Conservation (phyloP, 1,140 invertebrate genomes). For the Drosophila quadrilineata region DNA sequence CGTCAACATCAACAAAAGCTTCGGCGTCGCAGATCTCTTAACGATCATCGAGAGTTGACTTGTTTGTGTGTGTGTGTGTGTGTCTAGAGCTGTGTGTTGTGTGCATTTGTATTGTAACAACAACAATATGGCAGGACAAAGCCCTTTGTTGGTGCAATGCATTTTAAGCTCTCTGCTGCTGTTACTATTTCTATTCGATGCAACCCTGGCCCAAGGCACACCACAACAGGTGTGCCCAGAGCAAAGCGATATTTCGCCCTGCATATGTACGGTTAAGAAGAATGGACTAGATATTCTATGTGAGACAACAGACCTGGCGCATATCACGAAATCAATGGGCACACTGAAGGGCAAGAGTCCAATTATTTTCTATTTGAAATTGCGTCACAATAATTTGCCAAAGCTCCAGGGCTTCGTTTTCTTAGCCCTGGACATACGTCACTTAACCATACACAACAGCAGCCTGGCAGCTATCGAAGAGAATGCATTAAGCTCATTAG, state of each 20-base stretch:
- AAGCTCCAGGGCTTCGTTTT: slow-evolving; percentile 92
- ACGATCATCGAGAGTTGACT: slow-evolving; percentile 12
- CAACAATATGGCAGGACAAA: slow-evolving; percentile 35
- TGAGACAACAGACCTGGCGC: slow-evolving; percentile 89
- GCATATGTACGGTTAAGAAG: slow-evolving; percentile 91
- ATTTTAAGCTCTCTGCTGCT: slow-evolving; percentile 10
- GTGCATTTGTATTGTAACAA: no score
- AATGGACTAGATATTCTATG: slow-evolving; percentile 92
- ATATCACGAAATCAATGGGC: slow-evolving; percentile 89
- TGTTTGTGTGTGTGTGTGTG: not conserved
- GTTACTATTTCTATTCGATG: slow-evolving; percentile 22
- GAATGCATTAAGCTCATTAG: slow-evolving; percentile 90
- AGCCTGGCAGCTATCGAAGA: slow-evolving; percentile 93
- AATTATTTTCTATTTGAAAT: slow-evolving; percentile 92
- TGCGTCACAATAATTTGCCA: slow-evolving; percentile 90
- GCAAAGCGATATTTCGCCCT: slow-evolving; percentile 87
- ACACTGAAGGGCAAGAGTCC: slow-evolving; percentile 88
- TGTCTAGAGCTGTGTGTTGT: not conserved
- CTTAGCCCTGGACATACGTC: slow-evolving; percentile 92
- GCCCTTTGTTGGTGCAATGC: slow-evolving; percentile 6
- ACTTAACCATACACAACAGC: slow-evolving; percentile 93
- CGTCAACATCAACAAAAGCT: slow-evolving; percentile 12
- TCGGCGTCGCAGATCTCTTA: slow-evolving; percentile 11
- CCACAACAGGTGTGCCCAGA: slow-evolving; percentile 87
- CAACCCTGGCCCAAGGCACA: slow-evolving; percentile 41